Conservation (phyloP, 2,888 invertebrate species). For the Euzophera pinguis region DNA sequence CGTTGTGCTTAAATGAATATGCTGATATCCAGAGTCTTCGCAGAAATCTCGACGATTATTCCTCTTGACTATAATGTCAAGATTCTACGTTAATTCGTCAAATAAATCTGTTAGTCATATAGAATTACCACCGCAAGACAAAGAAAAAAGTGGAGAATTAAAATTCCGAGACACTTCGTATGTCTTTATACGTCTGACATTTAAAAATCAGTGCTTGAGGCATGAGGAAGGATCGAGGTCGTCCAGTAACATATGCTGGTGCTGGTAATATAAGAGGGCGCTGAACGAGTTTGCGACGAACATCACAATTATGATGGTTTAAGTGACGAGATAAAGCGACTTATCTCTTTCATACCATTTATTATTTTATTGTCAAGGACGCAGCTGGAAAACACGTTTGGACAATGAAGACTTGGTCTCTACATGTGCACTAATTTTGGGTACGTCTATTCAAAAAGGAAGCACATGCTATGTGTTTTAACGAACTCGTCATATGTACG, state of each 20-base stretch:
- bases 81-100: not conserved
- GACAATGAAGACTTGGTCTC: too few species aligned
- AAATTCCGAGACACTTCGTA: conserved; percentile 4
- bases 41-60: too few species aligned
- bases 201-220: conserved; percentile 37
- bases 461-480: too few species aligned
- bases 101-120: conserved; percentile 3
- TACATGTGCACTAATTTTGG: too few species aligned
- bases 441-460: too few species aligned
- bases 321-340: not conserved
- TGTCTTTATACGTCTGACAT: conserved; percentile 32
- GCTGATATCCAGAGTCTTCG: too few species aligned
- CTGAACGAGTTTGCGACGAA: conserved; percentile 10
- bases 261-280: conserved; percentile 1
- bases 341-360: too few species aligned
- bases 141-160: not conserved
- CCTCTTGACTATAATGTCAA: too few species aligned
- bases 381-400: too few species aligned
- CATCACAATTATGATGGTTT: not conserved
- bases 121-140: not conserved
- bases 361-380: too few species aligned
- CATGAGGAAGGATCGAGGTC: conserved; percentile 46
- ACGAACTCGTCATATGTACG: too few species aligned
- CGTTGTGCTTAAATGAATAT: too few species aligned
- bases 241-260: conserved; percentile 32